phyloP scores from a whole-genome alignment of 64 coral and sea anemone species.

The Hydrozoanthus tunicans region DNA sequence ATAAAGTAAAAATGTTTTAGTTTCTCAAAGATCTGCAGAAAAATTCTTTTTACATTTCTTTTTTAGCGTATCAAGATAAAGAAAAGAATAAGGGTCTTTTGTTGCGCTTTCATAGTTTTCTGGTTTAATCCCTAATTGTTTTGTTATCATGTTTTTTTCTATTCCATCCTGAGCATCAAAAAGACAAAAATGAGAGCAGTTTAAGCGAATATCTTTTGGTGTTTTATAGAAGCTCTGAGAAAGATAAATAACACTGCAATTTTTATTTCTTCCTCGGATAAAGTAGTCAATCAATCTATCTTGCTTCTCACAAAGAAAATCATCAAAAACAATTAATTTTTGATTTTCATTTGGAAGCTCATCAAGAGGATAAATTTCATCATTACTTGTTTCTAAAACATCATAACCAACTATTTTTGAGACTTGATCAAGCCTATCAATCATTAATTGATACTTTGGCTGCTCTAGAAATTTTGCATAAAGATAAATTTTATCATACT shows the following conservation, averaged over 20 bases:
- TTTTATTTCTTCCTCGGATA: conserved; percentile 43
- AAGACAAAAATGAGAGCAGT: conserved; percentile 33
- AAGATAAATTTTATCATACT: too few species aligned
- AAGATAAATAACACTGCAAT: conserved; percentile 25
- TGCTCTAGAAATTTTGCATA: too few species aligned
- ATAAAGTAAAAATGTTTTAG: not conserved
- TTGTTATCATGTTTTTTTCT: not conserved
- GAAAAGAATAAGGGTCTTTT: conserved; percentile 55
- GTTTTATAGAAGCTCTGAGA: conserved; percentile 20
- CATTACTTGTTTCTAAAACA: too few species aligned
- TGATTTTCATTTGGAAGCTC: too few species aligned
- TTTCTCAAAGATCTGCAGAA: conserved; percentile 6
- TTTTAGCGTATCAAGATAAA: conserved; percentile 16
- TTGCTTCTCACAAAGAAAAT: too few species aligned
- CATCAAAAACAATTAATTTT: too few species aligned
- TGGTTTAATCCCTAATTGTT: not conserved
- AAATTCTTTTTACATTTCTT: conserved; percentile 30
- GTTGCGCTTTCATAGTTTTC: conserved; percentile 34
- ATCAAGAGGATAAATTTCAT: too few species aligned
- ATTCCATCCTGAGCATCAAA: not conserved
- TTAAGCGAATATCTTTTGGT: conserved; percentile 32
- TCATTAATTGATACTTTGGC: too few species aligned
- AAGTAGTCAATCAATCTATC: too few species aligned
- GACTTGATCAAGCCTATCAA: too few species aligned
- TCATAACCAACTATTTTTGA: too few species aligned